Evolutionary conservation across 2,888 invertebrate species (phyloP).

Genomic region (Drosophila affinis): DNA sequence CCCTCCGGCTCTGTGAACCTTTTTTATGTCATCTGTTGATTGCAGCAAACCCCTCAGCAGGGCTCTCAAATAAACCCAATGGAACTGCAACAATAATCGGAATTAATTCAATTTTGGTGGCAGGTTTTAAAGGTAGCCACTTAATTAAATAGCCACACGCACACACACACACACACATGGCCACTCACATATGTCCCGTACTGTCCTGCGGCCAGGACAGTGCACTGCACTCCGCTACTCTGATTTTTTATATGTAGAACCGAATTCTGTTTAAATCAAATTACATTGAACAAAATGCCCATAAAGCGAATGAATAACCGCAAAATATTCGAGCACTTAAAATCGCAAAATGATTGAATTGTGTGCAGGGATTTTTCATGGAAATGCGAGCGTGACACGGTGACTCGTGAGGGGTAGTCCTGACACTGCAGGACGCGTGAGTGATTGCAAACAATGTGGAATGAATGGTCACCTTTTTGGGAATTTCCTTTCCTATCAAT

Average conservation of each 20-base stretch:
- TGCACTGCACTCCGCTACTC: constrained; percentile 21
- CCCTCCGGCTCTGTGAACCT: constrained; percentile 16
- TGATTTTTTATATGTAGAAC: constrained; percentile 23
- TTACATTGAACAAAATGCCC: constrained; percentile 73
- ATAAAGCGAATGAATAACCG: constrained; percentile 72
- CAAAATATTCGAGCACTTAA: constrained; percentile 75
- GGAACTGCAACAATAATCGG: constrained; percentile 42
- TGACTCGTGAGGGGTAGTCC: background rate
- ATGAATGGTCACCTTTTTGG: too few relatives aligned
- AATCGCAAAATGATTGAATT: constrained; percentile 76
- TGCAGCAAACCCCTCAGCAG: constrained; percentile 26
- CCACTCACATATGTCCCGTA: constrained; percentile 16
- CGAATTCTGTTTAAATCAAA: constrained; percentile 64
- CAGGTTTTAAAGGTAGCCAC: constrained; percentile 51
- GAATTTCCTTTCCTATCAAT: too few relatives aligned
- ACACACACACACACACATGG: constrained; percentile 35
- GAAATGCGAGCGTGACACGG: background rate
- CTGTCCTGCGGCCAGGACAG: constrained; percentile 43
- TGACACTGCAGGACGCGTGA: background rate
- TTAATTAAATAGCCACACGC: constrained; percentile 66
- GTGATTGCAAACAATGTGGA: too few relatives aligned
- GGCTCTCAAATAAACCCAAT: background rate
- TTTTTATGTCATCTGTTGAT: constrained; percentile 62
- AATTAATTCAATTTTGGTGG: constrained; percentile 66
- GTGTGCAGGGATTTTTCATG: constrained; percentile 30